A percentile compares a stretch with the other conserved stretches of the same genome.
These are phyloP conservation scores for Hypsibius dujardini DNA, from an alignment of 1,140 invertebrate genomes.

Conservation along the genomic window DNA sequence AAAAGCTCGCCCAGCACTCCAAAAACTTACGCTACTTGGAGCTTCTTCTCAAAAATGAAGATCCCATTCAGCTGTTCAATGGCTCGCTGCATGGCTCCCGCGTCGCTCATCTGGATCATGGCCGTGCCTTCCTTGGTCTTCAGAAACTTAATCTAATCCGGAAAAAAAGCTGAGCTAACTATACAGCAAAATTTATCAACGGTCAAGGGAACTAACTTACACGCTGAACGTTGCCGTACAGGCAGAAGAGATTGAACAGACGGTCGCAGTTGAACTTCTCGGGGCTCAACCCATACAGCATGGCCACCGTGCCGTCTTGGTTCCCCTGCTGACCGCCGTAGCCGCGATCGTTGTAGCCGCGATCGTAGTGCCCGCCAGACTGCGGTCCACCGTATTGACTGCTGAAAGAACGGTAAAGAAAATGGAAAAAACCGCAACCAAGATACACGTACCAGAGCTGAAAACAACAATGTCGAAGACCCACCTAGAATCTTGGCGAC, in stretches of 20 bases:
- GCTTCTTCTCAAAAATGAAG: constrained; percentile 50
- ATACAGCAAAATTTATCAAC: not conserved
- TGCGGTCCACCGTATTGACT: constrained; percentile 3
- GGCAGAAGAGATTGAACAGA: constrained; percentile 95
- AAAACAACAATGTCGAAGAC: too few relatives aligned
- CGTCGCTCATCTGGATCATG: constrained; percentile 98
- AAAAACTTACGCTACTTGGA: constrained; percentile 42
- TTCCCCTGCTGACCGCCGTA: constrained; percentile 19
- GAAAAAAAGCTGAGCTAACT: not conserved
- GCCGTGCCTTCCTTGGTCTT: constrained; percentile 96
- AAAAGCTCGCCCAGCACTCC: constrained; percentile 7
- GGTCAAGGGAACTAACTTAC: constrained; percentile 42
- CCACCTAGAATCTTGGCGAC: too few relatives aligned
- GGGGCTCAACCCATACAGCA: constrained; percentile 89
- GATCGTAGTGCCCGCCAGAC: constrained; percentile 16
- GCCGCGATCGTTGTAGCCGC: constrained; percentile 20
- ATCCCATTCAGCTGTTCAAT: constrained; percentile 85
- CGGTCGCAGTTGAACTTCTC: constrained; percentile 84
- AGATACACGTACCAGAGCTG: too few relatives aligned
- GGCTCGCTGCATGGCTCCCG: constrained; percentile 75
- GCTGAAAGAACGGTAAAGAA: not conserved
- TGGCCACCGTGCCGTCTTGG: constrained; percentile 61
- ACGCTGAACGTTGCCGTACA: constrained; percentile 92
- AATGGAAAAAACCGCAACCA: too few relatives aligned
- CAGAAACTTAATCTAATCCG: constrained; percentile 74